These are phyloP conservation scores for Heteromyza rotundicornis DNA, from an alignment of 2,888 invertebrate species.

Conservation along the genomic window DNA sequence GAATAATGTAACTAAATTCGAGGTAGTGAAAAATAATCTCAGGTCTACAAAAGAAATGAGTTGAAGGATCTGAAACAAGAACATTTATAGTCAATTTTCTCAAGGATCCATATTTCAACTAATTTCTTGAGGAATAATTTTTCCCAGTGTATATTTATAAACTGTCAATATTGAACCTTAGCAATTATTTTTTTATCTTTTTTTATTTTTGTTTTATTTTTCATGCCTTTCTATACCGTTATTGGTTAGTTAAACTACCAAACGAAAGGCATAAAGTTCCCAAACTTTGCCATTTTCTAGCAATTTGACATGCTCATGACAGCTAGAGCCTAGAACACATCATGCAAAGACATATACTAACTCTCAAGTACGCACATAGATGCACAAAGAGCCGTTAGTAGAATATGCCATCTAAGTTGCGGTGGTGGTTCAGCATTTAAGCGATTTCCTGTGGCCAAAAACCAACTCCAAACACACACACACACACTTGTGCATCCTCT, in stretches of 20 bases:
- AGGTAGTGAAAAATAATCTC: too few relatives aligned
- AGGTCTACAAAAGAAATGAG: too few relatives aligned
- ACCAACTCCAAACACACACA: too few relatives aligned
- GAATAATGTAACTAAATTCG: too few relatives aligned
- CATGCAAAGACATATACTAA: too few relatives aligned
- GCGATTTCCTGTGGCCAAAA: too few relatives aligned
- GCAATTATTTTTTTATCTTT: neutral
- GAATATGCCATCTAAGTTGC: neutral
- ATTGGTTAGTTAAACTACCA: constrained; percentile 14
- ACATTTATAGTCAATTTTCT: too few relatives aligned
- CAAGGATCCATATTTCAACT: too few relatives aligned
- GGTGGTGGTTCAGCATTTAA: too few relatives aligned
- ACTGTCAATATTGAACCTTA: neutral
- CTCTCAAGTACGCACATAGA: neutral
- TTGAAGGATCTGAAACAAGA: too few relatives aligned
- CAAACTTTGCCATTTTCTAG: neutral
- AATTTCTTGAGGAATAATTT: neutral
- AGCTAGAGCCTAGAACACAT: too few relatives aligned
- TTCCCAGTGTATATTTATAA: neutral
- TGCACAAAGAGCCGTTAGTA: constrained; percentile 6
- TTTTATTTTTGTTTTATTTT: too few relatives aligned
- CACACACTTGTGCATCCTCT: neutral
- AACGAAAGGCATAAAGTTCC: constrained; percentile 4
- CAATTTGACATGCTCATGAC: constrained; percentile 22
- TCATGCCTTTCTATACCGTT: constrained; percentile 14